phyloP scores from a whole-genome alignment of 2,113 vertebrate species.

The Ceuthmochares aereus region DNA sequence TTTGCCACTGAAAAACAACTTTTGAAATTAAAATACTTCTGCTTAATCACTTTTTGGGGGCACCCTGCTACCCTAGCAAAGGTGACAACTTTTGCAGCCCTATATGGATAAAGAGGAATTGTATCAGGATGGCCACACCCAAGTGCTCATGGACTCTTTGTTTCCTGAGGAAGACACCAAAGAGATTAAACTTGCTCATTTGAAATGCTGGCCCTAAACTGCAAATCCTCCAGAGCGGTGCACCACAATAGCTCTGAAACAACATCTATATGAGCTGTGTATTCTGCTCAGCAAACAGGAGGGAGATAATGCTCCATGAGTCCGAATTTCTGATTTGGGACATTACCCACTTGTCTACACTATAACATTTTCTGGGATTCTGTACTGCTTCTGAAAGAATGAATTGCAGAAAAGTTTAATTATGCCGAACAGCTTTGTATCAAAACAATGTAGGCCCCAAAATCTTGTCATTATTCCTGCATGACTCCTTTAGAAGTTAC shows the following conservation, averaged over 20 bases:
- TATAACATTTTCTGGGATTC: background rate
- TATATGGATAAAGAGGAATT: background rate
- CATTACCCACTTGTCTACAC: background rate
- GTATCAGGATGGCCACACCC: accelerated
- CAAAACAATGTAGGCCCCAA: background rate
- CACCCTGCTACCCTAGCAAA: background rate
- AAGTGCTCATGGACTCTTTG: background rate
- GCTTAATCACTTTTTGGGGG: background rate
- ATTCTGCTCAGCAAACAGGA: background rate
- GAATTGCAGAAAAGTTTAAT: background rate
- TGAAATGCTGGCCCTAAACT: background rate
- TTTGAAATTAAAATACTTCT: background rate
- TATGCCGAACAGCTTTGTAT: background rate
- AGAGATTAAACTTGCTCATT: background rate
- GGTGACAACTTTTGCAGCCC: background rate
- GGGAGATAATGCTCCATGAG: background rate
- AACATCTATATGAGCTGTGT: background rate
- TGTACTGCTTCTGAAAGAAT: background rate
- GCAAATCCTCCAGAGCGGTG: background rate
- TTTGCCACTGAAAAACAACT: background rate
- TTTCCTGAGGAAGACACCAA: background rate
- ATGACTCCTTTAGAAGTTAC: background rate
- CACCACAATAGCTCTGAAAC: background rate
- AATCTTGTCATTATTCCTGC: background rate
- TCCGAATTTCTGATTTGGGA: background rate